Evolutionary conservation across 2,797 vertebrate genomes (phyloP).

Genomic region (Crenuchus spilurus): DNA sequence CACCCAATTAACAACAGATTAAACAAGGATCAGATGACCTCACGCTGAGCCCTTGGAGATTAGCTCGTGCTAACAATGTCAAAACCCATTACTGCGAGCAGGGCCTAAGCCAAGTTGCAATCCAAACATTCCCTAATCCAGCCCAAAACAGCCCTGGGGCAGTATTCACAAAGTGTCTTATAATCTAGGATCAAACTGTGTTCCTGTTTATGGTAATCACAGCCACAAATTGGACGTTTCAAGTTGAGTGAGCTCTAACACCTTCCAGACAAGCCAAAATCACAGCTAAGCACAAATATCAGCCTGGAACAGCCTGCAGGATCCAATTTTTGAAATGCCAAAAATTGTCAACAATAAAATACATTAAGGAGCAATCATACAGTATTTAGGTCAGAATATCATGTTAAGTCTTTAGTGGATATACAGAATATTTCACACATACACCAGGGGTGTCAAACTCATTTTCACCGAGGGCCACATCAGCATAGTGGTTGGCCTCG

Average conservation of each 20-base stretch:
- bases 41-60: slow-evolving; percentile 37
- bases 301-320: too few relatives aligned
- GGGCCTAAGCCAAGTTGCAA: slow-evolving; percentile 29
- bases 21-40: slow-evolving; percentile 62
- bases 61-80: slow-evolving; percentile 44
- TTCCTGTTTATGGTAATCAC: neutral
- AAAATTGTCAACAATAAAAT: too few relatives aligned
- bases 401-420: too few relatives aligned
- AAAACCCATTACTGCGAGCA: slow-evolving; percentile 51
- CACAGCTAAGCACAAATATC: too few relatives aligned
- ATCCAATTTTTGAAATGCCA: too few relatives aligned
- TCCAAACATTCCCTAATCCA: slow-evolving; percentile 21
- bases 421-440: too few relatives aligned
- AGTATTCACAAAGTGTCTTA: neutral
- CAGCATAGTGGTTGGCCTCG: too few relatives aligned
- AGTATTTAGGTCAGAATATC: too few relatives aligned
- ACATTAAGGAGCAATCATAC: too few relatives aligned
- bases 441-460: too few relatives aligned
- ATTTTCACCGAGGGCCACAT: too few relatives aligned
- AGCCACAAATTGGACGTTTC: neutral
- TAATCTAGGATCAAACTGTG: neutral
- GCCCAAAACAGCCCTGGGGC: neutral
- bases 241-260: neutral
- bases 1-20: slow-evolving; percentile 69
- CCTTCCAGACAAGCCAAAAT: neutral